A percentile compares a stretch with the other conserved stretches of the same genome.
These are phyloP conservation scores for Hylomyscus alleni DNA, from an alignment of 2,797 vertebrate genomes.

Conservation along the genomic window DNA sequence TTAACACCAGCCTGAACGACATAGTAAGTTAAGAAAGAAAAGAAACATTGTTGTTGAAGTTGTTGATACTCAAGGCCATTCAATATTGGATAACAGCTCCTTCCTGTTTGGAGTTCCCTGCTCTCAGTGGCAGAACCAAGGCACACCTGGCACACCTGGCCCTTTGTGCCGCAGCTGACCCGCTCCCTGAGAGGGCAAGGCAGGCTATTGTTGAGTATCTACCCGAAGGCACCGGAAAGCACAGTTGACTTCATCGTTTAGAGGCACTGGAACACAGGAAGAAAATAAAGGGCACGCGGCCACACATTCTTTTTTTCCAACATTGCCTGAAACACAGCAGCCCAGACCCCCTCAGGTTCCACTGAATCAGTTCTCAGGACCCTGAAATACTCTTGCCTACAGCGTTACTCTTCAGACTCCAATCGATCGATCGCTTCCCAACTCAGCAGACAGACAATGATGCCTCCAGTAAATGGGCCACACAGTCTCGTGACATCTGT, in stretches of 20 bases:
- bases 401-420: not conserved
- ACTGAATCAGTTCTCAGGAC: not conserved
- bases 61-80: not conserved
- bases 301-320: not conserved
- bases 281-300: not conserved
- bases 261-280: not conserved
- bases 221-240: not conserved
- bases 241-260: no score
- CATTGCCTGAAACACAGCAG: not conserved
- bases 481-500: not conserved
- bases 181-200: not conserved
- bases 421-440: not conserved
- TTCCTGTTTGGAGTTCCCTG: not conserved
- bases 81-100: not conserved
- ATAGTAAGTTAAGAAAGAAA: not conserved
- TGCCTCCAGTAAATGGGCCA: not conserved
- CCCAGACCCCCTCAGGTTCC: not conserved
- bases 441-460: no score
- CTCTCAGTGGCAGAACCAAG: not conserved
- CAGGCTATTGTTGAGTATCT: no score
- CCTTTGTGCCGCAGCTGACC: not conserved
- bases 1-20: not conserved
- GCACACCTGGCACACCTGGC: not conserved
- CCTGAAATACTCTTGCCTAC: not conserved
- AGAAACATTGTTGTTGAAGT: slow-evolving; percentile 16